Percentiles rank a stretch among this genome's conserved stretches.
Conservation (phyloP, 2,888 invertebrate genomes). For the Chymomyza caudatula region DNA sequence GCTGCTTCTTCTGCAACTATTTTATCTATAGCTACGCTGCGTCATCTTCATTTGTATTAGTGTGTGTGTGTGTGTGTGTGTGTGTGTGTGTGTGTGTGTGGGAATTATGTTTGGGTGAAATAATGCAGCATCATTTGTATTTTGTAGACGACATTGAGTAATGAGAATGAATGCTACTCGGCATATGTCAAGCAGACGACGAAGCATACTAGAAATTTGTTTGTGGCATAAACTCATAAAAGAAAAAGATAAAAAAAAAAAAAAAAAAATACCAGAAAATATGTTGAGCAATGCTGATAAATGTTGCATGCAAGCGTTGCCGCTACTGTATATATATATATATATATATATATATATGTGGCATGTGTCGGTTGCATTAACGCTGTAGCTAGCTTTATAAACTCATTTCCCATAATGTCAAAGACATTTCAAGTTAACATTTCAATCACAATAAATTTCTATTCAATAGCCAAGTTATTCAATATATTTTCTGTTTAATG, state of each 20-base stretch:
- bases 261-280: background rate
- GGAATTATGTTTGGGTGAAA: constrained; percentile 4
- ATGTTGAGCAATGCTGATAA: background rate
- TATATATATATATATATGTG: background rate
- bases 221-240: constrained; percentile 1
- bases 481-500: constrained; percentile 31
- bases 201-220: background rate
- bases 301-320: background rate
- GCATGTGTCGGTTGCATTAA: background rate
- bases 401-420: constrained; percentile 38
- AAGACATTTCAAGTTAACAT: constrained; percentile 31
- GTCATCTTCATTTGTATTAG: constrained; percentile 58
- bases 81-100: constrained; percentile 25
- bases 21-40: background rate
- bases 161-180: background rate
- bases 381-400: constrained; percentile 26
- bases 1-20: constrained; percentile 5
- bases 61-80: constrained; percentile 23
- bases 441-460: constrained; percentile 66
- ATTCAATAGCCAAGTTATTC: constrained; percentile 26
- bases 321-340: background rate
- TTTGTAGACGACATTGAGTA: constrained; percentile 3
- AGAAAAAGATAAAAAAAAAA: background rate
- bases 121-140: constrained; percentile 7
- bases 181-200: background rate